Conservation (phyloP, 2,113 vertebrate species). For the Lontra canadensis region DNA sequence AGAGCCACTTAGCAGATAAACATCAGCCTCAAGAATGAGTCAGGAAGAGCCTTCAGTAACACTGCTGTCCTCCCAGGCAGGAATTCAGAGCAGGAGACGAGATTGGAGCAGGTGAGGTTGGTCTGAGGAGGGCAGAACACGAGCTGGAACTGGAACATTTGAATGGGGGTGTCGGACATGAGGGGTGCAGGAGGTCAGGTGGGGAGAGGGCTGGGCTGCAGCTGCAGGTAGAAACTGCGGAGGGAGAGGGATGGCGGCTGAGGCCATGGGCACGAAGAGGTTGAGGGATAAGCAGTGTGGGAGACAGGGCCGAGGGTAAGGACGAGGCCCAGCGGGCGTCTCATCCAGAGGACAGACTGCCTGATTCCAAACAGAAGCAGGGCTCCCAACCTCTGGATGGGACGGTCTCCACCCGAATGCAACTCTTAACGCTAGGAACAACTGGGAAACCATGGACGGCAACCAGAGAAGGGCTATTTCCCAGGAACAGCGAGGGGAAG, state of each 20-base stretch:
- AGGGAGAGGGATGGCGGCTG: not conserved
- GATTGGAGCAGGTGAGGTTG: not conserved
- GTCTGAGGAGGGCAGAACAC: not conserved
- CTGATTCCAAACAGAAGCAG: not conserved
- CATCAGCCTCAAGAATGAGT: slow-evolving; percentile 39
- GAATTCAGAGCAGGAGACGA: not conserved
- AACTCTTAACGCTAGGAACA: not conserved
- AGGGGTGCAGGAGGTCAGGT: rapidly evolving
- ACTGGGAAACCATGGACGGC: not conserved
- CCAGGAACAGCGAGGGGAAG: not conserved
- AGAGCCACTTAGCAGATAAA: not conserved
- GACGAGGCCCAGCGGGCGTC: rapidly evolving
- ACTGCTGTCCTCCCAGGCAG: not conserved
- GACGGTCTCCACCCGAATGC: not conserved
- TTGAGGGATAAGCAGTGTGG: not conserved
- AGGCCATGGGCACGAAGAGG: not conserved
- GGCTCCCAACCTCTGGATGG: not conserved
- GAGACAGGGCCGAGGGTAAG: not conserved
- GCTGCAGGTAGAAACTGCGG: not conserved
- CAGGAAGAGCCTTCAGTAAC: not conserved
- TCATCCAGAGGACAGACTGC: not conserved
- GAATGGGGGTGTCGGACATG: not conserved
- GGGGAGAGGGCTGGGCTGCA: not conserved
- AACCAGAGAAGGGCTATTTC: not conserved
- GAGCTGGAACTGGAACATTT: not conserved